phyloP scores from a whole-genome alignment of 2,888 invertebrate genomes.

The Pharmacophagus antenor region DNA sequence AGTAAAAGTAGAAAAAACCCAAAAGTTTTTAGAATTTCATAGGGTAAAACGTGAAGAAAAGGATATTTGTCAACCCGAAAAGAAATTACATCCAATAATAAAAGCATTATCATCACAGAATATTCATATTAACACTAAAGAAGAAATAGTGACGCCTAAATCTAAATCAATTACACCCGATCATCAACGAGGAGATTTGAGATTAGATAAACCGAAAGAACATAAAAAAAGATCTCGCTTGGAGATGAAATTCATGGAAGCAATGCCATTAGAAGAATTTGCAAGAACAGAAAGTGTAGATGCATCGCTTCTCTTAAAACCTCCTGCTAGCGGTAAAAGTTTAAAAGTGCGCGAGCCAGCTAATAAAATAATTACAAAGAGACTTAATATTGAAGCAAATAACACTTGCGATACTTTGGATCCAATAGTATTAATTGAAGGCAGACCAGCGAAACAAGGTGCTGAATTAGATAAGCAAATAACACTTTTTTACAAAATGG shows the following conservation, averaged over 20 bases:
- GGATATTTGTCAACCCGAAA: conserved; percentile 42
- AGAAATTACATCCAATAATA: conserved; percentile 48
- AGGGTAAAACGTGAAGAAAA: conserved; percentile 56
- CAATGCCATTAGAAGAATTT: conserved; percentile 71
- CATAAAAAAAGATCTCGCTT: conserved; percentile 55
- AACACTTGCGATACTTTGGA: conserved; percentile 53
- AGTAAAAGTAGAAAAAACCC: conserved; percentile 72
- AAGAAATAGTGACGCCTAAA: conserved; percentile 32
- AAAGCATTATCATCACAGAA: conserved; percentile 48
- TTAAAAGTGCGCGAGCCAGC: conserved; percentile 29
- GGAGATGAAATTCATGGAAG: conserved; percentile 66
- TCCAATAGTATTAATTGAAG: conserved; percentile 62
- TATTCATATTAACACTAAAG: conserved; percentile 37
- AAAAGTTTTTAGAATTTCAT: conserved; percentile 70
- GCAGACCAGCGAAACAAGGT: conserved; percentile 68
- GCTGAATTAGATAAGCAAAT: conserved; percentile 68
- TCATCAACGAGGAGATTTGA: conserved; percentile 57
- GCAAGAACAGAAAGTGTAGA: conserved; percentile 62
- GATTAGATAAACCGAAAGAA: conserved; percentile 39
- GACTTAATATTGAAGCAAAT: conserved; percentile 36
- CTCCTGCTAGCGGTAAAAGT: conserved; percentile 35
- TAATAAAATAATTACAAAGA: conserved; percentile 36
- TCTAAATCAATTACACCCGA: conserved; percentile 43
- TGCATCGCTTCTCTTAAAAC: conserved; percentile 52
- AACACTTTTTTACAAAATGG: conserved; percentile 74